Percentiles rank a stretch among this genome's conserved stretches.
Conservation (phyloP, 2,888 invertebrate genomes). For the Melanchra persicariae region DNA sequence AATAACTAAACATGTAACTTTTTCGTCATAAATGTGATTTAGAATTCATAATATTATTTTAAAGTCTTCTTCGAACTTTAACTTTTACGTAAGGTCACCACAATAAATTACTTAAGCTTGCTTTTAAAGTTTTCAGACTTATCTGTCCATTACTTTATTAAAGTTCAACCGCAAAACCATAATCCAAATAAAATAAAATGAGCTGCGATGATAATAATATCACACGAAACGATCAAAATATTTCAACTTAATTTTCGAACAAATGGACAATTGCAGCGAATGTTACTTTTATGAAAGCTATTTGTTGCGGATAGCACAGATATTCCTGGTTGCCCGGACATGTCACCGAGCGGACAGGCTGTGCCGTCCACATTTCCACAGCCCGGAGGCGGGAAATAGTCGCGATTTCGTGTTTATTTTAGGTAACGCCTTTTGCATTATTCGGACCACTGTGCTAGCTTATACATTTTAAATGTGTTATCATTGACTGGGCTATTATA, state of each 20-base stretch:
- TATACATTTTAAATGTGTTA: conserved; percentile 51
- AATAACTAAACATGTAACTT: too few relatives aligned
- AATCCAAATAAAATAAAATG: conserved; percentile 41
- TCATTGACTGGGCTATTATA: conserved; percentile 1
- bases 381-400: conserved; percentile 78
- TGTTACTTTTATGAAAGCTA: conserved; percentile 70
- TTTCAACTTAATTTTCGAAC: conserved; percentile 59
- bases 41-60: background rate
- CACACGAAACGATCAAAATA: conserved; percentile 48
- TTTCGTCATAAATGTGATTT: background rate
- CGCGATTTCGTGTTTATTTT: conserved; percentile 83
- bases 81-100: conserved; percentile 29
- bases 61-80: background rate
- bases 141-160: conserved; percentile 43
- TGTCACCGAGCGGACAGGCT: conserved; percentile 79
- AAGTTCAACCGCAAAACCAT: conserved; percentile 39
- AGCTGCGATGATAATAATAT: conserved; percentile 41
- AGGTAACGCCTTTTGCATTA: conserved; percentile 78
- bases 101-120: conserved; percentile 35
- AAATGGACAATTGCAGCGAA: conserved; percentile 55
- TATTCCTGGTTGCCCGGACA: conserved; percentile 76
- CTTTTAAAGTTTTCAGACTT: conserved; percentile 37
- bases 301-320: conserved; percentile 73
- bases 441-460: conserved; percentile 68
- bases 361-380: conserved; percentile 79